Evolutionary conservation across 2,888 invertebrate genomes (phyloP), one percentile per base, ranked within the genome.

Genomic region (Pyrrhosoma nymphula): DNA sequence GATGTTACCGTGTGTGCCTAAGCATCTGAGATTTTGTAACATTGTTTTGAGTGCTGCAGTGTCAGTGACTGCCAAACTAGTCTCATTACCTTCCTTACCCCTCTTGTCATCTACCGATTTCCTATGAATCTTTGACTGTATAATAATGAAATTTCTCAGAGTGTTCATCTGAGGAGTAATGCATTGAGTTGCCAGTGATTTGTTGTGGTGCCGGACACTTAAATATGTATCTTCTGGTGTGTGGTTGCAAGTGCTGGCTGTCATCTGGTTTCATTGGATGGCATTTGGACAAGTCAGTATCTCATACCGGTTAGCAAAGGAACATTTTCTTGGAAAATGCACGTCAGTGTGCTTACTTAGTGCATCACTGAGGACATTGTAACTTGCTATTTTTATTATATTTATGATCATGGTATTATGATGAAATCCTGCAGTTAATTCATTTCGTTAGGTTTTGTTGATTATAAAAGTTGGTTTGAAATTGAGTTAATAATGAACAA

Each of bases 181-280:
- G 47, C 93, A 55, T 89, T 89, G 47, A 69, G 69, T 93, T 47
- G 69, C 47, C 93, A 75, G 93, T 93, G 93, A 93, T 93, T 93
- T 91, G 63, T 69, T 69, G 93, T 93, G 93, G 93, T 93, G 69
- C 93, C 56, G 69, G 63, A 93, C 69, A 69, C 93, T 75, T 82
- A 75, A 69, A 93, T 69, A 69, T 93, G 69, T 93, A 69, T 93
- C 93, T 93, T 93, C 93, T 93, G 93, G 93, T 93, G 93, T 93
- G 69, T 69, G 93, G n/a, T 69, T 93, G 93, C 35, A 93, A 93
- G 93, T 93, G 75, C 75, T 93, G 56, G 69, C 47, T 69, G 93
- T 69, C 93, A 93, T 75, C 93, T 93, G 69, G 69, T 93, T 56
- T 63, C 47, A 69, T 47, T 93, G 93, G 69, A 69, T 93, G 55